Percentiles rank a stretch among this genome's conserved stretches.
phyloP scores from a whole-genome alignment of 2,888 invertebrate species.

The Crioceris asparagi region DNA sequence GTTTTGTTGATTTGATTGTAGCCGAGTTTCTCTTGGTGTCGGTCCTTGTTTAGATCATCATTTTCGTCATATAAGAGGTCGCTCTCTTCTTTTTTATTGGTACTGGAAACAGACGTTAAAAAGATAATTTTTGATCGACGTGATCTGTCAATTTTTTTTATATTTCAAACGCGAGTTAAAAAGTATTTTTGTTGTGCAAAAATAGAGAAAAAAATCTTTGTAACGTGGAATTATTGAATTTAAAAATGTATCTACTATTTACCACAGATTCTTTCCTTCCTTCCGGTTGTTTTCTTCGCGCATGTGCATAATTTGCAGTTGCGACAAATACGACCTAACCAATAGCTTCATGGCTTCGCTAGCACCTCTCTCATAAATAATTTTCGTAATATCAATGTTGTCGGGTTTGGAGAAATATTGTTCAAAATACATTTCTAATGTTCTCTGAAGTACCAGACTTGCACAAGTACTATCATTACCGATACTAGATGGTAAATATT shows the following conservation, averaged over 20 bases:
- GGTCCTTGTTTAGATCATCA: constrained; percentile 23
- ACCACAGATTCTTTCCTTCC: constrained; percentile 9
- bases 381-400: constrained; percentile 29
- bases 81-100: constrained; percentile 10
- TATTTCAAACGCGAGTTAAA: too few species aligned
- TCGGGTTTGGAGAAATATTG: constrained; percentile 31
- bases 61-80: constrained; percentile 12
- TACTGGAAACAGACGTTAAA: constrained; percentile 9
- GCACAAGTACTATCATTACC: constrained; percentile 43
- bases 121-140: neutral
- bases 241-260: neutral
- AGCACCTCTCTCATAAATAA: constrained; percentile 38
- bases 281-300: constrained; percentile 23
- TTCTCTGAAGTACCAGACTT: constrained; percentile 41
- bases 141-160: too few species aligned
- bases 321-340: constrained; percentile 48
- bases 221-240: too few species aligned
- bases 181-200: too few species aligned
- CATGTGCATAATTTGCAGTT: constrained; percentile 33
- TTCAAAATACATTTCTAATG: constrained; percentile 41
- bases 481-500: constrained; percentile 55
- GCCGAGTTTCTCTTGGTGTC: constrained; percentile 24
- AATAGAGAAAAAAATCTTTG: too few species aligned
- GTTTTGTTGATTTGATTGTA: constrained; percentile 25
- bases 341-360: constrained; percentile 49